A percentile compares a stretch with the other conserved stretches of the same genome.
Conservation (phyloP, 1,140 invertebrate species). For the Leptopilina boulardi region DNA sequence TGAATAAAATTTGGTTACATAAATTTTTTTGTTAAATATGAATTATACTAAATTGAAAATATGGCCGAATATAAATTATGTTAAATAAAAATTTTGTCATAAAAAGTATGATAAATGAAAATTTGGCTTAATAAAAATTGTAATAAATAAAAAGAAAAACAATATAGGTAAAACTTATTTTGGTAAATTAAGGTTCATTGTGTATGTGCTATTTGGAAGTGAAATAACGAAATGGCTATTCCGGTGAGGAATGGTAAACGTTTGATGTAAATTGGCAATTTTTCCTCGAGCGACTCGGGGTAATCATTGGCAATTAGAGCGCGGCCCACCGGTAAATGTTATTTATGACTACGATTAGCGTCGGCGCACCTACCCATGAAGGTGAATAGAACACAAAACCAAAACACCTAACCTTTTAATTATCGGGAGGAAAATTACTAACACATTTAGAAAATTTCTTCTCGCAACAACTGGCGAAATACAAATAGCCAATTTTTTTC, state of each 20-base stretch:
- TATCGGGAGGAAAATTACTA: background rate
- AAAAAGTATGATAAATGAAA: no score
- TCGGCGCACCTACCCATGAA: slow-evolving; percentile 57
- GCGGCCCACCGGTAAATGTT: slow-evolving; percentile 59
- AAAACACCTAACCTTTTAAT: slow-evolving; percentile 34
- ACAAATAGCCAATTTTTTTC: no score
- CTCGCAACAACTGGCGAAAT: no score
- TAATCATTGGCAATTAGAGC: slow-evolving; percentile 70
- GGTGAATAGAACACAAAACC: slow-evolving; percentile 37
- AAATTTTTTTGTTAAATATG: no score
- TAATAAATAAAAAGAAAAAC: background rate
- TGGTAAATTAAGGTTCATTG: background rate
- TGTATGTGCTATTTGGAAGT: background rate
- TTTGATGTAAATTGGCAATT: slow-evolving; percentile 70
- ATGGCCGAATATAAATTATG: no score
- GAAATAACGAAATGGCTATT: background rate
- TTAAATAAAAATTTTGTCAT: no score
- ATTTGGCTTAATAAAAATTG: no score
- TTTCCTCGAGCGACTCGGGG: slow-evolving; percentile 55
- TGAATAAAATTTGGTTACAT: no score
- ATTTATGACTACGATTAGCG: slow-evolving; percentile 68
- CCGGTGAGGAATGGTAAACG: slow-evolving; percentile 38
- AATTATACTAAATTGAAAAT: no score
- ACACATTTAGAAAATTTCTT: background rate
- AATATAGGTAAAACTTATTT: background rate